Evolutionary conservation across 2,888 invertebrate genomes (phyloP), one percentile per base, ranked within the genome.

Genomic region (Dryobota labecula): DNA sequence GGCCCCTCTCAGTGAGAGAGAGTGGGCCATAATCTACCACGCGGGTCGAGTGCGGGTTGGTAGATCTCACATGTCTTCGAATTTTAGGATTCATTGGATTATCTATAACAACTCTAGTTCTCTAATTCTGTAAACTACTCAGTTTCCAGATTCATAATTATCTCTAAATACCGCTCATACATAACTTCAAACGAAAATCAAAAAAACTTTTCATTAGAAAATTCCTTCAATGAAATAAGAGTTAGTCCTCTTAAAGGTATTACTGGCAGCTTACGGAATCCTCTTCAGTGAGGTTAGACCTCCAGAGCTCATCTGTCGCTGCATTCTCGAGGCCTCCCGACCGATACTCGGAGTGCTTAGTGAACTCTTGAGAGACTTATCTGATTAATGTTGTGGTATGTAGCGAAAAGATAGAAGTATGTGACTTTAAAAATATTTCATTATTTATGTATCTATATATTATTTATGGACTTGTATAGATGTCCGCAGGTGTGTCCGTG

Each of bases 321-420:
- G 79, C 84, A 84, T 71, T 81, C 20, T 53, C 33, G 53, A 47
- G 78, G 81, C 64, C 51, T 83, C 78, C 27, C 41, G 15, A 51
- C 57, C 49, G 45, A 65, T 70, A 68, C 70, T 58, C 6, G 13
- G 8, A 30, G 57, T 61, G 33, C 56, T 68, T 9, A 54, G 24
- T 7, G 33, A 47, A 56, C 56, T 67, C 66, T 65, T 24, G 58
- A 47, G 43, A 47, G 49, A 43, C 53, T 72, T 72, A 60, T 73
- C 9, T 51, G 13, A 30, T 2, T n/a, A 43, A 54, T 36, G 6
- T 24, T 45, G 9, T n/a, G n/a, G n/a, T n/a, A n/a, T n/a, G 15
- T 27, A 27, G 8, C 27, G 8, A 18, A 30, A 30, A 9, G 1
- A 3, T 53, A 9, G 9, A 8, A 51, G 8, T 18, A n/a, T 51